Base-by-base conservation (phyloP, 2,888 invertebrate species). In the Andrena dorsata region DNA sequence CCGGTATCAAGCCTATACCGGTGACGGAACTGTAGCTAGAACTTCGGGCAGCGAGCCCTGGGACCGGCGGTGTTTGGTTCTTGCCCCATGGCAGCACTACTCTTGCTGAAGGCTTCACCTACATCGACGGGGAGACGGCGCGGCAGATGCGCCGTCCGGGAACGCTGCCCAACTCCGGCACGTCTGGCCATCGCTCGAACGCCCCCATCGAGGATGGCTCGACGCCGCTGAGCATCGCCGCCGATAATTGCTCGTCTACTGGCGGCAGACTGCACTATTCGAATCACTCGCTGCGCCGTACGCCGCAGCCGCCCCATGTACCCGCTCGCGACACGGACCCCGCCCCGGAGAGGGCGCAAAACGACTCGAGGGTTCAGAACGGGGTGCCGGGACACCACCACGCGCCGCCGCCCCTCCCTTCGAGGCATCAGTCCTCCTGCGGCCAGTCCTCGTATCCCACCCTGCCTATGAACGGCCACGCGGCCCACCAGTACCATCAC, bases 1-100 rank as follows among this genome's bases (percentile, higher is more conserved):
- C 90, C 77, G 87, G 95, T 92, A 93, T 95, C 84, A 95, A 96
- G 92, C 97, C 97, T 26, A 97, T 98, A 92, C 98, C 98, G 89
- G 97, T 98, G 91, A 98, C 98, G 95, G 98, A 98, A 94, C 97
- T 98, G 97, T 98, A 98, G 97, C 98, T 98, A 97, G 97, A 98
- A 96, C 97, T 97, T 95, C 97, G 97, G 97, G 97, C 97, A 96
- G 97, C 97, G 95, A 94, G 94, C 93, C 94, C 94, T 88, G 92
- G 93, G 79, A 92, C 90, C 96, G 95, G 96, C 95, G 96, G 97
- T 95, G 94, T 97, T 95, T 95, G 97, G 96, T 96, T 94, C 89
- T 95, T 97, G 95, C 96, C 96, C 90, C 95, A 95, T 92, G 95
- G 95, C 91, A 95, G 93, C 76, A 94, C 95, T 95, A 91, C 95